Conservation (phyloP, 2,888 invertebrate genomes). For the Euzophera pinguis region DNA sequence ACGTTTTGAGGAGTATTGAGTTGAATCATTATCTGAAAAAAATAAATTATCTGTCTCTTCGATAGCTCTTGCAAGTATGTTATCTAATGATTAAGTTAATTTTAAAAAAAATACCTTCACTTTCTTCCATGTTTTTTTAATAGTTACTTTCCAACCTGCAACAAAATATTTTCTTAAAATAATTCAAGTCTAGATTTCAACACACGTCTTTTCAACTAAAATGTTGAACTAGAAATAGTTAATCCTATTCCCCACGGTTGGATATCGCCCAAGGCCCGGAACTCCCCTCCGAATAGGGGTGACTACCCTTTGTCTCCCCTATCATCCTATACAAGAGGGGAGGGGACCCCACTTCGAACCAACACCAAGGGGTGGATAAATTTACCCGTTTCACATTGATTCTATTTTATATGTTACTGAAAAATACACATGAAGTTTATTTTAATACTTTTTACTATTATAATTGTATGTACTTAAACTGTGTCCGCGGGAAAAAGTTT, state of each 20-base stretch:
- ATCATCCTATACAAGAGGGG: slow-evolving; percentile 69
- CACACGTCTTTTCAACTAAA: neutral
- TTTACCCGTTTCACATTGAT: slow-evolving; percentile 58
- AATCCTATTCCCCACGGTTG: slow-evolving; percentile 61
- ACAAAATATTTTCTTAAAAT: neutral
- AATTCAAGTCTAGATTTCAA: too few relatives aligned
- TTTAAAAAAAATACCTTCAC: slow-evolving; percentile 8
- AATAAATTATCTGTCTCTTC: too few relatives aligned
- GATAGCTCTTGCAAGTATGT: too few relatives aligned
- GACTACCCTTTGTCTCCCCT: slow-evolving; percentile 76
- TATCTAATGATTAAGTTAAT: too few relatives aligned
- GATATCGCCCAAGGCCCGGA: slow-evolving; percentile 62
- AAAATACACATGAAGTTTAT: too few relatives aligned
- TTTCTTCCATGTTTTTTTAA: slow-evolving; percentile 18
- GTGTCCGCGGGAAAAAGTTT: too few relatives aligned
- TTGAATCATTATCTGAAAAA: neutral
- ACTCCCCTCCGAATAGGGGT: slow-evolving; percentile 73
- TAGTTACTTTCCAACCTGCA: neutral
- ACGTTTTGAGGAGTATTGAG: slow-evolving; percentile 15
- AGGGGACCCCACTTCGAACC: slow-evolving; percentile 70
- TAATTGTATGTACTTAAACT: too few relatives aligned
- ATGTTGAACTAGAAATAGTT: slow-evolving; percentile 30
- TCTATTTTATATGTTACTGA: too few relatives aligned
- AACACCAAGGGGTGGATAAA: slow-evolving; percentile 68
- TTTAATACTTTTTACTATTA: too few relatives aligned